Evolutionary conservation across 2,888 invertebrate species (phyloP).

Genomic region (Sipunculus nudus): DNA sequence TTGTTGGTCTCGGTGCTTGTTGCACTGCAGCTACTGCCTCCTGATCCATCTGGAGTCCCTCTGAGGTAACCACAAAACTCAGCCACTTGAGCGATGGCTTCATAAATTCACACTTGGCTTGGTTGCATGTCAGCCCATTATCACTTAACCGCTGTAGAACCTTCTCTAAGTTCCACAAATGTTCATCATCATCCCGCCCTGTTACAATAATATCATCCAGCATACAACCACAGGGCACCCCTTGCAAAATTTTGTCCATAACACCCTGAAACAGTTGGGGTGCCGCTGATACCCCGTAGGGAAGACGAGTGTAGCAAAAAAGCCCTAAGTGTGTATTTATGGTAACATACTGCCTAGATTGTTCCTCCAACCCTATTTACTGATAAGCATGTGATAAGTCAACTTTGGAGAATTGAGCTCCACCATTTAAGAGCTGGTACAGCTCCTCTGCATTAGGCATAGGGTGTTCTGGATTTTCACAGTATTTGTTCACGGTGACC

Average conservation of each 20-base stretch:
- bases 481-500: constrained; percentile 42
- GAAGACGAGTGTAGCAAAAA: neutral
- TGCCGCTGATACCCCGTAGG: neutral
- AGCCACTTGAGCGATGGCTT: no score
- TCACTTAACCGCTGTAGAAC: no score
- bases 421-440: neutral
- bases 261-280: neutral
- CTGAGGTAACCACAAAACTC: no score
- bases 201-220: no score
- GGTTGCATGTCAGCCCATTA: no score
- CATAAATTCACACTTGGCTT: no score
- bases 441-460: neutral
- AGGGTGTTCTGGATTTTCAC: neutral
- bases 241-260: neutral
- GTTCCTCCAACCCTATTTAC: neutral
- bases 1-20: no score
- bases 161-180: no score
- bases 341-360: neutral
- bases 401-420: neutral
- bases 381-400: neutral
- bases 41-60: no score
- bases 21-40: no score
- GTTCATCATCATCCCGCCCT: no score
- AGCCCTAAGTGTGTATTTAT: neutral
- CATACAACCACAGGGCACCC: no score